Evolutionary conservation across 2,888 invertebrate species (phyloP).

Genomic region (Muschampia plurimacula): DNA sequence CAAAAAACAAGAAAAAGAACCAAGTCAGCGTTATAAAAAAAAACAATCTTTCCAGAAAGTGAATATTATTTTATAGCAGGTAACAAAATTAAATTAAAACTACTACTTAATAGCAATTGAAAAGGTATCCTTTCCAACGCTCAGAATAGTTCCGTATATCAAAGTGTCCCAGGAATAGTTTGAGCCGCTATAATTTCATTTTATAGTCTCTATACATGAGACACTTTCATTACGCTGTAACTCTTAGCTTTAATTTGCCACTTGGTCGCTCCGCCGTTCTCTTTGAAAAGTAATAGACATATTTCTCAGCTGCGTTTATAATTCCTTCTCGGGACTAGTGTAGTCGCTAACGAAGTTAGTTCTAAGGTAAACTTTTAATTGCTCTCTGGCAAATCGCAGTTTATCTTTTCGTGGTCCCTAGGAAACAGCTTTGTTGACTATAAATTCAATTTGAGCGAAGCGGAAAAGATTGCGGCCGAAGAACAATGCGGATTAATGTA

Average conservation of each 20-base stretch:
- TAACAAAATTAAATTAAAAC: conserved; percentile 4
- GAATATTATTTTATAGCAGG: conserved; percentile 5
- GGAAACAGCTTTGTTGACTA: conserved; percentile 78
- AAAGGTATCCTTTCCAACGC: conserved; percentile 4
- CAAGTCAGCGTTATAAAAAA: too few relatives aligned
- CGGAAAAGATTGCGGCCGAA: conserved; percentile 65
- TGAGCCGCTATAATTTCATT: conserved; percentile 31
- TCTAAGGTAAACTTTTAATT: conserved; percentile 84
- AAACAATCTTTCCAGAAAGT: background rate
- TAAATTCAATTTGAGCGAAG: conserved; percentile 77
- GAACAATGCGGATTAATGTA: conserved; percentile 29
- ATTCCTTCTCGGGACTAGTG: conserved; percentile 58
- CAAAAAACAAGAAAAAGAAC: too few relatives aligned
- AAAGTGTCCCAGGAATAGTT: conserved; percentile 31
- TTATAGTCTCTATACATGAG: conserved; percentile 37
- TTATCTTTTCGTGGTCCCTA: conserved; percentile 80
- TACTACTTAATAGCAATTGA: conserved; percentile 1
- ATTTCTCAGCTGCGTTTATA: conserved; percentile 35
- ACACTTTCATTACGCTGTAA: conserved; percentile 37
- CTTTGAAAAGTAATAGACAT: conserved; percentile 39
- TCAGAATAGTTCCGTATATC: conserved; percentile 18
- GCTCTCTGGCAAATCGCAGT: conserved; percentile 80
- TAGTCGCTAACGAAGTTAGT: conserved; percentile 80
- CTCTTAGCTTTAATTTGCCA: conserved; percentile 38
- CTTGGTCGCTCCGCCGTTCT: conserved; percentile 26